A percentile compares a stretch with the other conserved stretches of the same genome.
Evolutionary conservation across 1,140 invertebrate species (phyloP).

Genomic region (Nasonia longicornis): DNA sequence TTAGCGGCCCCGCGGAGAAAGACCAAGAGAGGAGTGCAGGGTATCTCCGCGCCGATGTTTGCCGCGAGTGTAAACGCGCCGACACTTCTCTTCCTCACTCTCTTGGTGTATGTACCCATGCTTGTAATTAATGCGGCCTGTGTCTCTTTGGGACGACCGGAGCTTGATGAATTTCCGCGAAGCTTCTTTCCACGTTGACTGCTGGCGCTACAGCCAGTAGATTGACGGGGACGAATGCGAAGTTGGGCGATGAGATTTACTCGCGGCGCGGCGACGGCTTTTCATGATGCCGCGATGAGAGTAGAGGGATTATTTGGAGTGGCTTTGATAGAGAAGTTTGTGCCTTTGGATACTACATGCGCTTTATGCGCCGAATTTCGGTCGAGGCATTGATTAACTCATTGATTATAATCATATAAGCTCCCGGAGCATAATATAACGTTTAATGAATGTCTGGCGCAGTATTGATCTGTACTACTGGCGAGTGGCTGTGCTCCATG

Average conservation of each 20-base stretch:
- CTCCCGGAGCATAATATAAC: neutral
- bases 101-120: slow-evolving; percentile 18
- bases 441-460: neutral
- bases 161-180: slow-evolving; percentile 17
- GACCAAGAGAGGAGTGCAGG: neutral
- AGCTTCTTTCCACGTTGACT: neutral
- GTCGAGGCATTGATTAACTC: too few relatives aligned
- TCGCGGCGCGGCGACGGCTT: too few relatives aligned
- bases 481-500: neutral
- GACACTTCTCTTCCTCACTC: neutral
- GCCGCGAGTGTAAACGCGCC: slow-evolving; percentile 8
- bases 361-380: too few relatives aligned
- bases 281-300: too few relatives aligned
- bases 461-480: slow-evolving; percentile 25
- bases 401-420: too few relatives aligned
- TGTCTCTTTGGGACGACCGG: neutral
- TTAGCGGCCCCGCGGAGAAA: slow-evolving; percentile 7
- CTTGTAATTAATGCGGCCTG: slow-evolving; percentile 25
- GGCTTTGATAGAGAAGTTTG: too few relatives aligned
- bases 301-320: too few relatives aligned
- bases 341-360: too few relatives aligned
- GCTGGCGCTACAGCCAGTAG: neutral
- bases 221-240: too few relatives aligned
- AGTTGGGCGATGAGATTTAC: too few relatives aligned
- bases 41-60: neutral